Evolutionary conservation across 2,888 invertebrate species (phyloP).

Genomic region (Muschampia plurimacula): DNA sequence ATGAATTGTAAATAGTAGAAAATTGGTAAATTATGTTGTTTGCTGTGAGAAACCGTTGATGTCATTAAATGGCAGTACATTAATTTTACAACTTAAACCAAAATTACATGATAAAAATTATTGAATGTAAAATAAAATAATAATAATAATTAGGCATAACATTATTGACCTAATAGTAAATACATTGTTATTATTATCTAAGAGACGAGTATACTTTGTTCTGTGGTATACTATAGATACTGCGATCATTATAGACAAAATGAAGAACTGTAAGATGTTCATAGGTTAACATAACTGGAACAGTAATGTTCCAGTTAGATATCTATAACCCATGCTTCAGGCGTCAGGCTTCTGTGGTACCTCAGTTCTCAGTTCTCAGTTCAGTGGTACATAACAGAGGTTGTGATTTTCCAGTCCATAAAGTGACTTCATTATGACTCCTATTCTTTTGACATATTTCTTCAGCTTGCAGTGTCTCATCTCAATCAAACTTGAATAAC

Average conservation of each 20-base stretch:
- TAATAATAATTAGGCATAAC: background rate
- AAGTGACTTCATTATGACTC: background rate
- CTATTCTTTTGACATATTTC: background rate
- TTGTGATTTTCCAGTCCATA: too few species aligned
- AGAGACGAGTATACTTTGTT: background rate
- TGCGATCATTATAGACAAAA: too few species aligned
- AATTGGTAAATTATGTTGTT: slow-evolving; percentile 45
- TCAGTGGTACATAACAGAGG: too few species aligned
- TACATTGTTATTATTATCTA: background rate
- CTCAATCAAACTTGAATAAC: background rate
- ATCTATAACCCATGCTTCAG: too few species aligned
- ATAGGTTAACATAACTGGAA: too few species aligned
- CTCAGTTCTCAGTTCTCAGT: too few species aligned
- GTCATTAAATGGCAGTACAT: slow-evolving; percentile 48
- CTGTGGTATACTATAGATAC: background rate
- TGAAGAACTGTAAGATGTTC: background rate
- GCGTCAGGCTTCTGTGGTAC: too few species aligned
- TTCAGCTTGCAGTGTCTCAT: background rate
- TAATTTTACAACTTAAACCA: background rate
- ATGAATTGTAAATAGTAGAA: slow-evolving; percentile 48
- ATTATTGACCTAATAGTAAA: background rate
- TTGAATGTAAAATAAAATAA: background rate
- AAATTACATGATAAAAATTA: background rate
- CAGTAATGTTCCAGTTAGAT: too few species aligned
- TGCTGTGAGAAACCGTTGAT: slow-evolving; percentile 55